Base-by-base conservation (phyloP, 2,113 vertebrate genomes). In the Gymnogyps californianus region DNA sequence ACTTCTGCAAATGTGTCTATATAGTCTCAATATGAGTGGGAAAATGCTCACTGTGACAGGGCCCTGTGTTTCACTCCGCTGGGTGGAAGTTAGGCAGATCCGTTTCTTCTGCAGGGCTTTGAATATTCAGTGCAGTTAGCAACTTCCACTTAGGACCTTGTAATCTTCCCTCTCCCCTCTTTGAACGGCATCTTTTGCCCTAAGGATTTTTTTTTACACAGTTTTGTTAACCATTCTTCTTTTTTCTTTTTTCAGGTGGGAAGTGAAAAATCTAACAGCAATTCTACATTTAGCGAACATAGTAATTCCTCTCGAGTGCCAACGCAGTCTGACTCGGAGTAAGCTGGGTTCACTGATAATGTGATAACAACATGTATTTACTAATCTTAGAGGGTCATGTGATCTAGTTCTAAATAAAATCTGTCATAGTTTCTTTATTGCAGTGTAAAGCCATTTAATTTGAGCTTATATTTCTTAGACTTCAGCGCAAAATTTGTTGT, bases 271-370 rank as follows among this genome's bases (percentile, higher is more conserved):
- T 44, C 78, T 66, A 29, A 16, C 3, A 1, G 5, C 16, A 72
- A 0, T 64, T 44, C 17, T 69, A 16, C 40, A 11, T 7, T 10
- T 52, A 40, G 13, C 2, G 3, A 64, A 47, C 1, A 3, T 0
- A 75, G 10, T 26, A 34, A 46, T 90, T 57, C 17, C 55, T 25
- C 9, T 47, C 25, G 1, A 62, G 38, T 15, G 49, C 1, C 28
- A 76, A 1, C 5, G 65, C 12, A 5, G 19, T 40, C 75, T 77
- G n/a, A 58, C 25, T 82, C 8, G 0, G 6, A 72, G 97, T 97
- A 95, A 96, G 96, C 71, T 90, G 24, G 3, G 16, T 66, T 91
- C 26, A n/a, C 57, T 90, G 62, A n/a, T 67, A 80, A 61, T n/a
- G 34, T 80, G 66, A 59, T 67, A 76, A 67, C 6, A 64, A 75